Evolutionary conservation across 2,113 vertebrate species (phyloP).

Genomic region (Phainopepla nitens): DNA sequence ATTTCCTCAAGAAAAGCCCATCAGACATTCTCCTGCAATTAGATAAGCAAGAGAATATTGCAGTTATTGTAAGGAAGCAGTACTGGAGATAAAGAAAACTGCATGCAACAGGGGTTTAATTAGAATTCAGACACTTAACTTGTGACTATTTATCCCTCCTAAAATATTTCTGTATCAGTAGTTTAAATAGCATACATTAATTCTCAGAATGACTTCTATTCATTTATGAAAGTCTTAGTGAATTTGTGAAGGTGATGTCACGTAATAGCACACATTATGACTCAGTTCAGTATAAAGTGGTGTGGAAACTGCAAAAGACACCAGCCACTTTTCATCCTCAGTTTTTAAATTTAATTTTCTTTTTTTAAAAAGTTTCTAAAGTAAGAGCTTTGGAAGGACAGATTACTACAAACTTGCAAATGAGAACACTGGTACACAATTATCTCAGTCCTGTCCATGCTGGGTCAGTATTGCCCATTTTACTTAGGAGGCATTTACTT

Average conservation of each 20-base stretch:
- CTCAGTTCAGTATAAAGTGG: not conserved
- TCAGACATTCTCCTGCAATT: slow-evolving; percentile 92
- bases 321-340: not conserved
- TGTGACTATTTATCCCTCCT: not conserved
- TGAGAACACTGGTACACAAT: not conserved
- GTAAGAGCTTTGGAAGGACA: not conserved
- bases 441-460: not conserved
- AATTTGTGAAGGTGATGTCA: not conserved
- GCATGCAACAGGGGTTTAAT: not conserved
- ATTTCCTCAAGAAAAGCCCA: slow-evolving; percentile 92
- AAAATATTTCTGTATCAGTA: not conserved
- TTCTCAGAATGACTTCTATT: not conserved
- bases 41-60: not conserved
- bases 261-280: fast-evolving
- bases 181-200: not conserved
- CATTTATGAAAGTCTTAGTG: not conserved
- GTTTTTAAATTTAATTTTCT: not conserved
- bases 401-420: not conserved
- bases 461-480: not conserved
- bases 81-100: not conserved
- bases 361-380: not conserved
- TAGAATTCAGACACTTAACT: not conserved
- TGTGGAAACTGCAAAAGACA: not conserved
- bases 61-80: not conserved
- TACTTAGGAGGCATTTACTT: not conserved